Conservation (phyloP, 1,140 invertebrate species). For the Calliopsis andreniformis region DNA sequence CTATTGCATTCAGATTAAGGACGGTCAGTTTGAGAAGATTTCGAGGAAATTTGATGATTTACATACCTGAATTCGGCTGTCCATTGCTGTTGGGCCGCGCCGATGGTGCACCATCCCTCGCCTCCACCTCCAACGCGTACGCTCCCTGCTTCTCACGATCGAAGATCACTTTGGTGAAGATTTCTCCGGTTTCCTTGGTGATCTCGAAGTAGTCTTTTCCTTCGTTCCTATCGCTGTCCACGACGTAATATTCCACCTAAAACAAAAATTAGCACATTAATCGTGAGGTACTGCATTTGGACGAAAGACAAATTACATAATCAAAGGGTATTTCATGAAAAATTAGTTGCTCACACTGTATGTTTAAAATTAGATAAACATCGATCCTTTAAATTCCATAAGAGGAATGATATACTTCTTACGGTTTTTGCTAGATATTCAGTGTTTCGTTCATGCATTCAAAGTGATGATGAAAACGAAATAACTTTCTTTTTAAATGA, state of each 20-base stretch:
- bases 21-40: background rate
- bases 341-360: too few relatives aligned
- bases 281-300: background rate
- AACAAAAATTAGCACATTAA: background rate
- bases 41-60: conserved; percentile 28
- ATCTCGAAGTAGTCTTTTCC: conserved; percentile 97
- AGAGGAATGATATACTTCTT: too few relatives aligned
- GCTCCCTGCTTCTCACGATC: conserved; percentile 97
- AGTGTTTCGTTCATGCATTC: too few relatives aligned
- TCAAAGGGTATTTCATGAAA: too few relatives aligned
- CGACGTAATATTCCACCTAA: conserved; percentile 95
- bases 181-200: conserved; percentile 95
- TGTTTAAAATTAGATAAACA: too few relatives aligned
- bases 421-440: too few relatives aligned
- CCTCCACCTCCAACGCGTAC: conserved; percentile 96
- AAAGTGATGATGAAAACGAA: too few relatives aligned
- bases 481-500: too few relatives aligned
- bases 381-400: too few relatives aligned
- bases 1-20: too few relatives aligned
- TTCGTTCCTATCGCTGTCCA: conserved; percentile 93
- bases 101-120: conserved; percentile 95
- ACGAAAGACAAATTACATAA: background rate
- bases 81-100: conserved; percentile 94
- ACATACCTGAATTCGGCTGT: conserved; percentile 95
- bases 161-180: conserved; percentile 96